phyloP scores from a whole-genome alignment of 1,140 invertebrate species.

The Bombus balteatus region DNA sequence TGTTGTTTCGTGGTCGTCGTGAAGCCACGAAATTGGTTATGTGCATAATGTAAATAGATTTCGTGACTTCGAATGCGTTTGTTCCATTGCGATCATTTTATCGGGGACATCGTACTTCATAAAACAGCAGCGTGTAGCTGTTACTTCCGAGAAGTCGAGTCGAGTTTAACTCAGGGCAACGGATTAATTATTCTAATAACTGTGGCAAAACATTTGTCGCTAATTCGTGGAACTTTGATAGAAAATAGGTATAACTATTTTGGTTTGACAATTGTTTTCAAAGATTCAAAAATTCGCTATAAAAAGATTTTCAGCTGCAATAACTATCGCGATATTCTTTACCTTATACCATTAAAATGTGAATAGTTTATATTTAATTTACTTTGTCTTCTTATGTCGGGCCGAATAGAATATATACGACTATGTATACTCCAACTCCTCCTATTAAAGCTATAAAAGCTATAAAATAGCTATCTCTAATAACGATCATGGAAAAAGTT shows the following conservation, averaged over 20 bases:
- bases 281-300: neutral
- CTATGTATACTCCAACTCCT: too few species aligned
- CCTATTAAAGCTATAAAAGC: neutral
- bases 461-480: neutral
- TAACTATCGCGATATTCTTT: neutral
- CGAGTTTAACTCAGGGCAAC: neutral
- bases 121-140: constrained; percentile 22
- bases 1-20: neutral
- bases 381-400: neutral
- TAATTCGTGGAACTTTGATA: neutral
- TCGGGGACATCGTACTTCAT: constrained; percentile 53
- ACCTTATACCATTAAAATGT: neutral
- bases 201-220: neutral
- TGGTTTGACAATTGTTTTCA: neutral
- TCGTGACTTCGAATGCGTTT: constrained; percentile 61
- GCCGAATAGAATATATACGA: neutral
- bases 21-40: constrained; percentile 8
- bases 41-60: constrained; percentile 18
- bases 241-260: neutral
- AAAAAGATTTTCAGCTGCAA: too few species aligned
- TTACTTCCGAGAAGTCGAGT: neutral
- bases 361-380: neutral
- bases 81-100: constrained; percentile 56
- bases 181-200: constrained; percentile 1
- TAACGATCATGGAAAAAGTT: constrained; percentile 6